Percentiles rank a stretch among this genome's conserved stretches.
Conservation (phyloP, 2,888 invertebrate genomes). For the Stenolophus ochropezus region DNA sequence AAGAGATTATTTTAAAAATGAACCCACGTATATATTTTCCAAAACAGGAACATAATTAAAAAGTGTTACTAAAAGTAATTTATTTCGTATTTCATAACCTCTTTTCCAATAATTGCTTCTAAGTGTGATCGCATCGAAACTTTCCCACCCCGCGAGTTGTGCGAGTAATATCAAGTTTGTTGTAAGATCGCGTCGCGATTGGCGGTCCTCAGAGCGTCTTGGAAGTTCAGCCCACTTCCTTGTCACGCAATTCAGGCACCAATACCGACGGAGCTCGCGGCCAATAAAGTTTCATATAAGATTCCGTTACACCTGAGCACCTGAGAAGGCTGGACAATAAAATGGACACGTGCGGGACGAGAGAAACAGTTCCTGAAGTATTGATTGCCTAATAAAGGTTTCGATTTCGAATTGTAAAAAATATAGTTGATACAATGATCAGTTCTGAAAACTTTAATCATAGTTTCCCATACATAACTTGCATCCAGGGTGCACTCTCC, state of each 20-base stretch:
- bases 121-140: no score
- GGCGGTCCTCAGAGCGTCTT: background rate
- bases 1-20: background rate
- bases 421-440: no score
- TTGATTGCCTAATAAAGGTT: no score
- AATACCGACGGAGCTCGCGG: constrained; percentile 67
- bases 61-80: background rate
- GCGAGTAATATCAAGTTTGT: constrained; percentile 4
- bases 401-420: no score
- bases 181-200: background rate
- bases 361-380: no score
- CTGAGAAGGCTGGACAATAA: background rate
- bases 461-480: no score
- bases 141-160: background rate
- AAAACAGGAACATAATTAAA: background rate
- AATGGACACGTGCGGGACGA: background rate
- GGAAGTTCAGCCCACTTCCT: constrained; percentile 67
- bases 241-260: constrained; percentile 71
- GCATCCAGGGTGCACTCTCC: no score
- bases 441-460: no score
- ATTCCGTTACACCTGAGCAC: constrained; percentile 27
- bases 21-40: background rate
- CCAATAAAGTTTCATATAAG: constrained; percentile 62
- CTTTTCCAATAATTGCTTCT: background rate
- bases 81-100: background rate